These are phyloP conservation scores for Troides aeacus DNA, from an alignment of 2,888 invertebrate species.

Conservation along the genomic window DNA sequence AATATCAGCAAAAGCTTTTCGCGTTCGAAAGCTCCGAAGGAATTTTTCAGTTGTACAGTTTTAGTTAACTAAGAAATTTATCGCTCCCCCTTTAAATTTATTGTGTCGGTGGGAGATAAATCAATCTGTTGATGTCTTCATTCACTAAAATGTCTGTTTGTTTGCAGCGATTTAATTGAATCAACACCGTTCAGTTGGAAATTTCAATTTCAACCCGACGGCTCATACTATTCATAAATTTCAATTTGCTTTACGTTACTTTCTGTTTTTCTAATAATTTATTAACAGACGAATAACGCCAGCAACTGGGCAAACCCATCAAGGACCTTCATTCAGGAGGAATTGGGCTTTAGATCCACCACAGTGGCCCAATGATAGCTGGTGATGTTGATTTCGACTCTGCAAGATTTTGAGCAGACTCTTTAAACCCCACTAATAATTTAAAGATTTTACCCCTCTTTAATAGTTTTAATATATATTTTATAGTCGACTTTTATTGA, in stretches of 20 bases:
- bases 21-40: slow-evolving; percentile 25
- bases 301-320: too few species aligned
- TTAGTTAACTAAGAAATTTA: slow-evolving; percentile 32
- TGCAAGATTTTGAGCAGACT: too few species aligned
- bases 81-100: slow-evolving; percentile 24
- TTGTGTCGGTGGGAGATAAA: slow-evolving; percentile 17
- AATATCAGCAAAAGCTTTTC: slow-evolving; percentile 33
- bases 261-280: neutral
- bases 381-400: too few species aligned
- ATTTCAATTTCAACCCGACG: slow-evolving; percentile 16
- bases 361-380: too few species aligned
- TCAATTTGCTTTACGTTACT: neutral
- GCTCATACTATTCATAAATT: slow-evolving; percentile 6
- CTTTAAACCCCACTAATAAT: too few species aligned
- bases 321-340: too few species aligned
- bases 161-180: slow-evolving; percentile 16
- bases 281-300: too few species aligned
- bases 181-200: slow-evolving; percentile 12
- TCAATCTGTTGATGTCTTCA: slow-evolving; percentile 21
- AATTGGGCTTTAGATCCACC: too few species aligned
- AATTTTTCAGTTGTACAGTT: slow-evolving; percentile 31
- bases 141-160: slow-evolving; percentile 9
- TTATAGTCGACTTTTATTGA: too few species aligned
- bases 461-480: too few species aligned
- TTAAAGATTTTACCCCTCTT: too few species aligned